Base-by-base conservation (phyloP, 1,140 invertebrate genomes). In the Ips typographus region DNA sequence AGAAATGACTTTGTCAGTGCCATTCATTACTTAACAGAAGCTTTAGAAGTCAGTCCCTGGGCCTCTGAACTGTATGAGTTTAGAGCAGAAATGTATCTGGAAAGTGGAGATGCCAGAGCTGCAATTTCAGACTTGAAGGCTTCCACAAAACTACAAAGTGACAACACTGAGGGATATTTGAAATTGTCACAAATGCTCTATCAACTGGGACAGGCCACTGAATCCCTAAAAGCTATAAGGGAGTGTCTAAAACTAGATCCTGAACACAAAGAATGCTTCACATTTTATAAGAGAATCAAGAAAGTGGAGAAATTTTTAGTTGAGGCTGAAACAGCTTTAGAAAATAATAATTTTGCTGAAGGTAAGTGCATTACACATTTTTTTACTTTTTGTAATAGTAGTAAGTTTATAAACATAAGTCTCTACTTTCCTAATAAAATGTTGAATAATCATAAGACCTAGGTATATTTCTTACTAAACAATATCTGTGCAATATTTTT, bases 241-340 rank as follows among this genome's bases (percentile, higher is more conserved):
- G 96, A 99, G 82, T 99, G 98, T 82, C 85, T 99, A 5, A 98
- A 98, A 83, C 83, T 98, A 39, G 98, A 99, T 84, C 96, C 96
- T 0, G 98, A 99, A 76, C 95, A 99, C 81, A 96, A 97, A 81
- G 84, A 91, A 67, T 99, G 98, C 83, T 96, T 89, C 81, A 87
- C 91, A n/a, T 90, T 97, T 77, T 99, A 99, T 81, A 99, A 98
- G 80, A 96, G 94, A 80, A 83, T 99, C 1, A 98, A 98, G 78
- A 98, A 98, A 80, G 85, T 99, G n/a, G 92, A 91, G 61, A 98
- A 97, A 80, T 83, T 91, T 63, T 76, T 98, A 43, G 83, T 86
- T 40, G 85, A 89, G n/a, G 89, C 93, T 2, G 89, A 94, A 73
- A 85, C 87, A 43, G 81, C 85, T 5, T 84, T 88, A 8, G 89